Evolutionary conservation across 2,113 vertebrate species (phyloP).

Genomic region (Papio anubis): DNA sequence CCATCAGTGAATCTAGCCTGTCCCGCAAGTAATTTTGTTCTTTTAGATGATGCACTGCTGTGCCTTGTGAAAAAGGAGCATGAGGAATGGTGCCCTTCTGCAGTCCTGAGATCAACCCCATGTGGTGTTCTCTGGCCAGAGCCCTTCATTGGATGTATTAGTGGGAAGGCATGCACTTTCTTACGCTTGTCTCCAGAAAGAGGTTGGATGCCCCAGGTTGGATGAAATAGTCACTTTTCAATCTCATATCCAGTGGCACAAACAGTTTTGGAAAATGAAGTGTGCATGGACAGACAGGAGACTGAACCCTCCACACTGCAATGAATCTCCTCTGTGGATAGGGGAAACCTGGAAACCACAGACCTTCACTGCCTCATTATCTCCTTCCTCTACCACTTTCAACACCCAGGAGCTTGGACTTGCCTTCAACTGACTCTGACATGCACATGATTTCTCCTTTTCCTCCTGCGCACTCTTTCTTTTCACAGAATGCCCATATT

Average conservation of each 20-base stretch:
- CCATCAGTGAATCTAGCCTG: too few relatives aligned
- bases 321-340: background rate
- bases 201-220: too few relatives aligned
- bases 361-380: accelerated
- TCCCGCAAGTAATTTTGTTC: background rate
- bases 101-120: accelerated
- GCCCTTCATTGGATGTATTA: background rate
- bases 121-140: accelerated
- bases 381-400: too few relatives aligned
- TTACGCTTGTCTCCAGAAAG: background rate
- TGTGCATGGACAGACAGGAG: accelerated
- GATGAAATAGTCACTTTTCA: background rate
- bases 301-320: accelerated
- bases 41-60: background rate
- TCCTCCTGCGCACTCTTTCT: background rate
- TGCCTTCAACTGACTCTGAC: background rate
- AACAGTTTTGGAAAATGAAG: accelerated
- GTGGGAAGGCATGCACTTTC: accelerated
- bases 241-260: background rate
- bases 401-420: background rate
- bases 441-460: background rate
- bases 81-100: background rate
- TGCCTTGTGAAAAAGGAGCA: too few relatives aligned
- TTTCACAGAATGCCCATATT: background rate
- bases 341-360: background rate